Base-by-base conservation (phyloP, 2,113 vertebrate genomes). In the Gobiocypris rarus region DNA sequence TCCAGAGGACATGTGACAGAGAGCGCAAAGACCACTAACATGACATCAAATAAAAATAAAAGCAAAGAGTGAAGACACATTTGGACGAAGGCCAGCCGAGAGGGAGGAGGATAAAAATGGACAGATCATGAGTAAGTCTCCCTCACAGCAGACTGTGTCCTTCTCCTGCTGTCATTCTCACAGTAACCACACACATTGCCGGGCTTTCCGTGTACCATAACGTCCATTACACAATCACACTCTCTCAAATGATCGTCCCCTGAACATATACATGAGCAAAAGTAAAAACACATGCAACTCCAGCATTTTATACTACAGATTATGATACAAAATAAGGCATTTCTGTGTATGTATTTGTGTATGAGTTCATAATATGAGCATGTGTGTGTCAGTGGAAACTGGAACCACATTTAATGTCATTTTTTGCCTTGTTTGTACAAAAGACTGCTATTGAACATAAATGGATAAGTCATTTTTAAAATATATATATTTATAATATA, bases 261-360 rank as follows among this genome's bases (percentile, higher is more conserved):
- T 75, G 11, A 88, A 91, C 90, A 87, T 84, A 93, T 91, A 92
- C 89, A 90, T 89, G 83, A 96, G 96, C 90, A 54, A 89, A 93
- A 83, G 84, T 83, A 97, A 96, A 97, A 96, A 95, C 88, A 95
- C 97, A 98, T 98, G 98, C 98, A 98, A 95, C 96, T 97, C 97
- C 97, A 98, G 97, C 97, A 98, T 97, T 90, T 97, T 97, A 98
- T 97, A 98, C 96, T 96, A 96, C 96, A 97, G 96, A 97, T 94
- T 99, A 99, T 97, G 94, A 98, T 98, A 99, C 97, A 99, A 99
- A 99, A 97, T 99, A 99, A 99, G 98, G 98, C 97, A 99, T 99
- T 98, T 99, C 96, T 95, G 92, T 69, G 92, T 90, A 90, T 93
- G 90, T 90, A 75, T 89, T 90, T 89, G 87, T 91, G 91, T 92